Evolutionary conservation across 2,797 vertebrate species (phyloP), one percentile per base, ranked within the genome.

Genomic region (Acanthurus tractus): DNA sequence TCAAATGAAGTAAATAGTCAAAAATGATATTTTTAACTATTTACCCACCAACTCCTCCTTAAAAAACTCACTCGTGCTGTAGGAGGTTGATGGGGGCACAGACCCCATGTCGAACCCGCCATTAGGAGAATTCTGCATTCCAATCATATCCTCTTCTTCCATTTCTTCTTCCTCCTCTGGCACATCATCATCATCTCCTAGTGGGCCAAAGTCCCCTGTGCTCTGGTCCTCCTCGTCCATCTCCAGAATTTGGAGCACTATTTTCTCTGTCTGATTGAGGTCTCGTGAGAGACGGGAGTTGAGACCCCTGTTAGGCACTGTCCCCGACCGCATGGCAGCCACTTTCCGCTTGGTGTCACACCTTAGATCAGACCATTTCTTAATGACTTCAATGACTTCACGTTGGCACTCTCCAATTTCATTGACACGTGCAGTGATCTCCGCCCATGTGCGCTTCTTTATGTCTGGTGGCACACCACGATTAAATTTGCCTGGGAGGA

Each of bases 301-400:
- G 23, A 93, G 83, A 55, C 91, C 90, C 63, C 88, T 83, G 70
- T 88, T 89, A 20, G 87, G 90, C 23, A 90, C 84, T 0, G 84
- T 73, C 49, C 94, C 93, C 0, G 93, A 81, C 13, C 89, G 89
- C 93, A 95, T 92, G 15, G 94, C 94, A 0, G 89, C 90, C 49
- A 96, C 90, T 85, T 96, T 96, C n/a, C 95, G 84, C 76, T 95
- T 95, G 14, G 94, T 95, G 90, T 96, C 95, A 40, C 95, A 96
- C 83, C 95, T 96, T 0, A 96, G 88, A 78, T 96, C 95, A 0
- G 95, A 95, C 95, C 95, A 96, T 74, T 96, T 96, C 91, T 96
- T 96, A 55, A 96, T 93, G 55, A 96, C 94, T 71, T 96, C 95
- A 1, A 94, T 93, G 79, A 96, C 91, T 72, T 96, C 95, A 0